A percentile compares a stretch with the other conserved stretches of the same genome.
Conservation (phyloP, 2,797 vertebrate genomes). For the Carduelis carduelis region DNA sequence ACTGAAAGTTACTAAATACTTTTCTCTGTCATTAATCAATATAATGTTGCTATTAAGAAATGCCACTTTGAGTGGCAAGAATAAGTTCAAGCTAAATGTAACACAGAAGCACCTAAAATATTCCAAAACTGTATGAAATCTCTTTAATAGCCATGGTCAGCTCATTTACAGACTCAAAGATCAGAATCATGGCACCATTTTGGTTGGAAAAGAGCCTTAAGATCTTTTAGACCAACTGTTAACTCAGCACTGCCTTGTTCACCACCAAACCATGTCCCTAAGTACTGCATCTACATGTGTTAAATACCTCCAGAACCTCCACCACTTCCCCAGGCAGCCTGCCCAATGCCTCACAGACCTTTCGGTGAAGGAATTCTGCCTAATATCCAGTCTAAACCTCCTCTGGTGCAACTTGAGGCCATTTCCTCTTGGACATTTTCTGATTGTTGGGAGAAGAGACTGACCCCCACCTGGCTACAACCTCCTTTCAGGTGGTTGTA, state of each 20-base stretch:
- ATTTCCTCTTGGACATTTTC: not conserved
- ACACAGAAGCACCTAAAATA: not conserved
- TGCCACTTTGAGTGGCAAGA: not conserved
- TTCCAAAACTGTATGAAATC: not conserved
- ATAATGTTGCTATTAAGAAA: not conserved
- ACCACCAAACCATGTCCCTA: not conserved
- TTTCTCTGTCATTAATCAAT: not conserved
- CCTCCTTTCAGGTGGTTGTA: not conserved
- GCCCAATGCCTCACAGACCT: too few species aligned
- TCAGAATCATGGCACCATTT: not conserved
- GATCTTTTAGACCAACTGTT: fast-evolving
- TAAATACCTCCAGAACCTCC: not conserved
- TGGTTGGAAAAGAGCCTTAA: not conserved
- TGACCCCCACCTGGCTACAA: fast-evolving
- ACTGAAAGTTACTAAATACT: not conserved
- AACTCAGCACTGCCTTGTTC: not conserved
- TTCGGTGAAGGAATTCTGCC: fast-evolving
- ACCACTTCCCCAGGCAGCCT: too few species aligned
- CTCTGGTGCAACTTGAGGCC: not conserved
- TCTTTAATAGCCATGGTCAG: not conserved
- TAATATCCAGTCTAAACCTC: not conserved
- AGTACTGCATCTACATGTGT: not conserved
- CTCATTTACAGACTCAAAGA: not conserved
- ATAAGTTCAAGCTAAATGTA: not conserved
- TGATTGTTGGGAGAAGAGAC: not conserved